These are phyloP conservation scores for Conchocele bisecta DNA, from an alignment of 2,888 invertebrate species.

Conservation along the genomic window DNA sequence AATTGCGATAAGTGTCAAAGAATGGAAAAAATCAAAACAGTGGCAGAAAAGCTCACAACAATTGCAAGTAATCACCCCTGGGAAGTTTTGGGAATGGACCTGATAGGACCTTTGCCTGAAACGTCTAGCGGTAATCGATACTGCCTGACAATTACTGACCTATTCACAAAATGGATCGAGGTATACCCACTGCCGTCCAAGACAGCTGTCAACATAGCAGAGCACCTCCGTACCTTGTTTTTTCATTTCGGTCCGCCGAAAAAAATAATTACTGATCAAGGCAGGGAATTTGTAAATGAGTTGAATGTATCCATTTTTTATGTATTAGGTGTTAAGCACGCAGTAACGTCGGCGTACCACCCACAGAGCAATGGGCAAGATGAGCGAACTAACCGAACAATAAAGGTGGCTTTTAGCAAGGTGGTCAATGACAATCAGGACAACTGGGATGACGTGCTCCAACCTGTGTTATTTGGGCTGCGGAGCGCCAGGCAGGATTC, in stretches of 20 bases:
- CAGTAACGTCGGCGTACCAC: conserved; percentile 20
- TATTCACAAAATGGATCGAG: conserved; percentile 10
- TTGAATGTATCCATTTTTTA: background rate
- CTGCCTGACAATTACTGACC: background rate
- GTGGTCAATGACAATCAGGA: background rate
- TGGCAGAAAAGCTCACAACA: background rate
- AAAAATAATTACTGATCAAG: conserved; percentile 14
- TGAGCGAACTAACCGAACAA: conserved; percentile 28
- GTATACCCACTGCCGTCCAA: background rate
- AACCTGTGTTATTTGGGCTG: background rate
- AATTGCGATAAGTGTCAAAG: conserved; percentile 13
- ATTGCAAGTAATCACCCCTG: background rate
- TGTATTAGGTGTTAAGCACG: background rate
- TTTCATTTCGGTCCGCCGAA: conserved; percentile 10
- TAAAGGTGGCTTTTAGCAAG: background rate
- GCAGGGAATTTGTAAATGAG: conserved; percentile 12
- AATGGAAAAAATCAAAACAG: conserved; percentile 11
- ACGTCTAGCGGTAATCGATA: background rate
- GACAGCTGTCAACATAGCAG: background rate
- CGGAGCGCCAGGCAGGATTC: background rate
- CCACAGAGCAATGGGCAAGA: conserved; percentile 34
- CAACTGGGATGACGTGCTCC: conserved; percentile 3
- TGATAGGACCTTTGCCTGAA: conserved; percentile 2
- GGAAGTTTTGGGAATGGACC: conserved; percentile 1
- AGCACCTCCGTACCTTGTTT: background rate